These are phyloP conservation scores for Ophioninae sp. DNA, from an alignment of 2,888 invertebrate genomes.

Conservation along the genomic window DNA sequence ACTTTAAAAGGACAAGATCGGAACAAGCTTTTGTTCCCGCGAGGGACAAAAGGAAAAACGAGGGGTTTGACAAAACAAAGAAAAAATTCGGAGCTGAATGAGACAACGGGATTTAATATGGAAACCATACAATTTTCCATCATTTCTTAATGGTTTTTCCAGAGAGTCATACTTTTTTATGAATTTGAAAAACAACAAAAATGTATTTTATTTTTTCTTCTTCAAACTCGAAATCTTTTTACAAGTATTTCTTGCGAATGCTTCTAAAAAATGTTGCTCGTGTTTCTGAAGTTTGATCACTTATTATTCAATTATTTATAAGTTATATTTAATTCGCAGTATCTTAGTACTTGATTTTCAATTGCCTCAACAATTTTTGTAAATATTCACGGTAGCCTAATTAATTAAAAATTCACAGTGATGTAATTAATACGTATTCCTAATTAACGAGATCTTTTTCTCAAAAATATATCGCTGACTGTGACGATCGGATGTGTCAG, in stretches of 20 bases:
- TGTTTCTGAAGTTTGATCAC: too few relatives aligned
- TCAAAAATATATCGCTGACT: not conserved
- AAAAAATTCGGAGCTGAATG: not conserved
- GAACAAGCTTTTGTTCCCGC: conserved; percentile 6
- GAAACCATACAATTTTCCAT: not conserved
- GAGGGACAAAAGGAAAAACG: not conserved
- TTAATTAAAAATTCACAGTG: too few relatives aligned
- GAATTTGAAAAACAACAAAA: too few relatives aligned
- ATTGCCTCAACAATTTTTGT: too few relatives aligned
- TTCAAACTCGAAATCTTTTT: not conserved
- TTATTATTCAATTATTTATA: too few relatives aligned
- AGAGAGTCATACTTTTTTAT: too few relatives aligned
- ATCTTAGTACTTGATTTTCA: too few relatives aligned
- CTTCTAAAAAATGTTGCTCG: not conserved
- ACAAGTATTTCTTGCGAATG: not conserved
- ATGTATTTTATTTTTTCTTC: too few relatives aligned
- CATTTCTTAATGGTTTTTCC: too few relatives aligned
- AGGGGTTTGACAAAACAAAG: not conserved
- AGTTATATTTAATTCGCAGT: too few relatives aligned
- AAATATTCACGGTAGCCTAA: too few relatives aligned
- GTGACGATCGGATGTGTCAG: not conserved
- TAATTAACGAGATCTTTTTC: not conserved
- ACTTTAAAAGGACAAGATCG: conserved; percentile 12
- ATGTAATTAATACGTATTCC: not conserved
- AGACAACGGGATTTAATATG: not conserved